Percentiles rank a stretch among this genome's conserved stretches.
Evolutionary conservation across 2,888 invertebrate genomes (phyloP).

Genomic region (Fragum fragum): DNA sequence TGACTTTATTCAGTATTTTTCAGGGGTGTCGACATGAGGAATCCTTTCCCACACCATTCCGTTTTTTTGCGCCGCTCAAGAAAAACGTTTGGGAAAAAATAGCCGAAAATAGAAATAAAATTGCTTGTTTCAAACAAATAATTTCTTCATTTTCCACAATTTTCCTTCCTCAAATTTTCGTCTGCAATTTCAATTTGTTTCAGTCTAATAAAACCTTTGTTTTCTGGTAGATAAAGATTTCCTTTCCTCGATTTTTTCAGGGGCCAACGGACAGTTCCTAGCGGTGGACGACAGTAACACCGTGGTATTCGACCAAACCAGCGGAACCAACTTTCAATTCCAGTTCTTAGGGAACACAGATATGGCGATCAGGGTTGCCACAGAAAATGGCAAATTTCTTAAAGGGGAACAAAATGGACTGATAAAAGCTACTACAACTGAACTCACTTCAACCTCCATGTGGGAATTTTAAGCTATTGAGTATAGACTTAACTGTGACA

Average conservation of each 20-base stretch:
- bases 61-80: no score
- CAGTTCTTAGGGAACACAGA: constrained; percentile 97
- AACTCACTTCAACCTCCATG: constrained; percentile 63
- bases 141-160: no score
- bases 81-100: no score
- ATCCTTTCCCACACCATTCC: no score
- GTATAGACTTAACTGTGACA: not conserved
- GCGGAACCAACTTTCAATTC: constrained; percentile 95
- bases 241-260: constrained; percentile 88
- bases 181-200: no score
- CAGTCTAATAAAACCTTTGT: no score
- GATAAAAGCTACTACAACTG: constrained; percentile 76
- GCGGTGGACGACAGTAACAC: constrained; percentile 94
- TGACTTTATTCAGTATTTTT: no score
- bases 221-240: not conserved
- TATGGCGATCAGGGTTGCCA: constrained; percentile 93
- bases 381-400: constrained; percentile 89
- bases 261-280: constrained; percentile 98
- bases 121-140: no score
- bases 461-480: constrained; percentile 77
- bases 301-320: constrained; percentile 93
- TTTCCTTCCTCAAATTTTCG: no score
- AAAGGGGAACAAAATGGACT: constrained; percentile 86
- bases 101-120: no score
- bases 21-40: no score